These are phyloP conservation scores for Littorina saxatilis DNA, from an alignment of 1,140 invertebrate species.

Conservation along the genomic window DNA sequence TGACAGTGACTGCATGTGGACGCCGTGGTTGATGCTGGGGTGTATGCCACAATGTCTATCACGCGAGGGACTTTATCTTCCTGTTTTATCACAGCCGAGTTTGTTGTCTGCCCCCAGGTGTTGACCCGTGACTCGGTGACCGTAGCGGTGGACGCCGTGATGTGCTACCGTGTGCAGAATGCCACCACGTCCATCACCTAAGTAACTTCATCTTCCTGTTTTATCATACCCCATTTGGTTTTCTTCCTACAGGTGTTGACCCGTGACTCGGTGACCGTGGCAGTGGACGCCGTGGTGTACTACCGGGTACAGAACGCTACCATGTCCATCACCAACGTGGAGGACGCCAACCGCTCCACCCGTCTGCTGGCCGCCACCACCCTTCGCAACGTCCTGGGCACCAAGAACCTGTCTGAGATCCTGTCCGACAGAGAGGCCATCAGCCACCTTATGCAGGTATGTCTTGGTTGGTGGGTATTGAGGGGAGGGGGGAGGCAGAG, in stretches of 20 bases:
- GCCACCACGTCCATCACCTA: conserved; percentile 97
- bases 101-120: conserved; percentile 81
- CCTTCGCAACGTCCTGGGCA: conserved; percentile 93
- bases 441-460: conserved; percentile 88
- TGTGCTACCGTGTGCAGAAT: conserved; percentile 94
- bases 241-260: conserved; percentile 85
- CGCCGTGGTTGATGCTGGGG: conserved; percentile 79
- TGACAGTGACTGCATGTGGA: too few relatives aligned
- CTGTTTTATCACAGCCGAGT: too few relatives aligned
- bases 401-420: conserved; percentile 91
- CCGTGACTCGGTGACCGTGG: conserved; percentile 47
- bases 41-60: conserved; percentile 95
- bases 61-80: conserved; percentile 81
- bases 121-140: conserved; percentile 79
- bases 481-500: neutral
- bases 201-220: neutral
- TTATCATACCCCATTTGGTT: conserved; percentile 50
- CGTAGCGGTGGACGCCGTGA: conserved; percentile 79
- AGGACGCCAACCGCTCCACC: conserved; percentile 90
- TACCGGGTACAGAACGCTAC: conserved; percentile 96
- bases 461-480: neutral
- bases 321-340: conserved; percentile 97
- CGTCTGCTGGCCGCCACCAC: conserved; percentile 77
- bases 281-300: conserved; percentile 92
- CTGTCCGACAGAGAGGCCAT: conserved; percentile 94